phyloP scores from a whole-genome alignment of 2,113 vertebrate genomes.

The Corythoichthys intestinalis region DNA sequence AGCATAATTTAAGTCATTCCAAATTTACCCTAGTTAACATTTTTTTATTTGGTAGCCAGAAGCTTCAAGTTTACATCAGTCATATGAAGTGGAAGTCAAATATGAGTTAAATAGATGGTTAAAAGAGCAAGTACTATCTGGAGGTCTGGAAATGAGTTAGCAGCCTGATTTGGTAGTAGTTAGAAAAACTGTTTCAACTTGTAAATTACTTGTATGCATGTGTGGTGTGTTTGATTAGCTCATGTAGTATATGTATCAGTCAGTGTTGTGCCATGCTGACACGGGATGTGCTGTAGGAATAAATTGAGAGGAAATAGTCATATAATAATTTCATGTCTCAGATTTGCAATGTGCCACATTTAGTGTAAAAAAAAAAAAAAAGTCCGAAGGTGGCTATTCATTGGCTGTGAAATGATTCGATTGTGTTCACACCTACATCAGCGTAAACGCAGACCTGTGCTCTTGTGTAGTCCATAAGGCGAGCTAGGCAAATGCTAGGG shows the following conservation, averaged over 20 bases:
- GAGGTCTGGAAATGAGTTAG: not conserved
- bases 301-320: not conserved
- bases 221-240: not conserved
- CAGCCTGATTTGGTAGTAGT: not conserved
- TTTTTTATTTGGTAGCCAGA: not conserved
- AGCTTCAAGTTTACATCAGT: constrained; percentile 16
- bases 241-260: no score
- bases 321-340: no score
- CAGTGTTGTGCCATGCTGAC: no score
- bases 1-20: constrained; percentile 28
- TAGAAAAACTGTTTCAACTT: no score
- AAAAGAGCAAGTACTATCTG: not conserved
- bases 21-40: constrained; percentile 32
- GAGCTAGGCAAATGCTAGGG: no score
- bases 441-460: no score
- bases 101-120: not conserved
- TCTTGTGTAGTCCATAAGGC: no score
- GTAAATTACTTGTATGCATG: not conserved
- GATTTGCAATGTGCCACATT: no score
- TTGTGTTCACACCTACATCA: no score
- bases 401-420: no score
- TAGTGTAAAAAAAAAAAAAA: no score
- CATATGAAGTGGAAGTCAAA: not conserved
- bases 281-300: not conserved
- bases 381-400: no score